Conservation (phyloP, 2,888 invertebrate genomes). For the Meganola albula region DNA sequence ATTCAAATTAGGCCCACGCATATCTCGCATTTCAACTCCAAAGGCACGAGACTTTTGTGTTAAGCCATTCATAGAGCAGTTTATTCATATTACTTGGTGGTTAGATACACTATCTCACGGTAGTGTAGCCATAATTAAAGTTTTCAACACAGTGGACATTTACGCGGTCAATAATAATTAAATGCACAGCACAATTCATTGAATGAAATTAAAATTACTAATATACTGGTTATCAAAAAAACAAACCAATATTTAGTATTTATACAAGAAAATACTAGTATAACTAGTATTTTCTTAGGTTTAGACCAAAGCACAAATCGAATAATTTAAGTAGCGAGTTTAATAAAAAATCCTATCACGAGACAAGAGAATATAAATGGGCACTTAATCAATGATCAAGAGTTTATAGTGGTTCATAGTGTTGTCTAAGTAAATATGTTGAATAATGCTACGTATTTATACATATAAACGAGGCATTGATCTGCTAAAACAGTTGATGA, state of each 20-base stretch:
- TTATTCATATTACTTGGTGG: conserved; percentile 35
- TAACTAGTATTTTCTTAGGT: no score
- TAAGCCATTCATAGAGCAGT: conserved; percentile 39
- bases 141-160: conserved; percentile 45
- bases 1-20: conserved; percentile 53
- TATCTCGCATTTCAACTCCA: conserved; percentile 43
- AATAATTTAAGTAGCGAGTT: no score
- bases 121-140: conserved; percentile 38
- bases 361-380: conserved; percentile 33
- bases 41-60: conserved; percentile 28
- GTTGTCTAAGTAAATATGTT: conserved; percentile 52
- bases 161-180: conserved; percentile 48
- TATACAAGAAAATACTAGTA: no score
- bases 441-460: conserved; percentile 50
- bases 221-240: conserved; percentile 59
- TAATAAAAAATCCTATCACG: conserved; percentile 31
- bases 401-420: conserved; percentile 39
- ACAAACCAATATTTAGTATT: neutral
- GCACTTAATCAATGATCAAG: conserved; percentile 45
- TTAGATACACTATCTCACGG: conserved; percentile 22
- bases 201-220: conserved; percentile 54
- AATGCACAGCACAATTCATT: no score
- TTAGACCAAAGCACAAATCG: no score
- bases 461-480: conserved; percentile 54
- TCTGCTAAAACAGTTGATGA: conserved; percentile 58